Percentiles rank a stretch among this genome's conserved stretches.
phyloP scores from a whole-genome alignment of 2,113 vertebrate genomes.

The Accipiter virgatus region DNA sequence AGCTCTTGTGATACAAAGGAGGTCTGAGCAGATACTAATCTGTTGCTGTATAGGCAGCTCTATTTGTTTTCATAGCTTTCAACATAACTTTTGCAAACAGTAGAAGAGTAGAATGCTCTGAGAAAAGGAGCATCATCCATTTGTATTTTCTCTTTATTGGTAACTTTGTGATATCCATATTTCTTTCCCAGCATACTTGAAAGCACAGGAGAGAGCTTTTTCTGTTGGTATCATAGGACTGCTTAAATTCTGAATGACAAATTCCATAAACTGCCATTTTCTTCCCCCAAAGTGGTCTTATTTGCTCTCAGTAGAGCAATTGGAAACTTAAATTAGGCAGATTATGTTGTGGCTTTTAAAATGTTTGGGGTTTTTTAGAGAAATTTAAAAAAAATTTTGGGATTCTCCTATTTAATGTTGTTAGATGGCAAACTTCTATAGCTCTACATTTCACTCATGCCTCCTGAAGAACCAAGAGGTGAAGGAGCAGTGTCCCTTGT shows the following conservation, averaged over 20 bases:
- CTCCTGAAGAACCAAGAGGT: background rate
- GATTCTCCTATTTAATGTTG: background rate
- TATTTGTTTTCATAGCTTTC: background rate
- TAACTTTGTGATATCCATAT: background rate
- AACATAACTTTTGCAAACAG: background rate
- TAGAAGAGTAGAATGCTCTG: background rate
- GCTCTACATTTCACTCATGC: background rate
- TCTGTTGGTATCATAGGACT: background rate
- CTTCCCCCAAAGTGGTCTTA: background rate
- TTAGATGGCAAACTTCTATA: background rate
- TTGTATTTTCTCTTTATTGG: background rate
- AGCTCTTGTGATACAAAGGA: background rate
- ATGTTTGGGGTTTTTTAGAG: rapidly evolving
- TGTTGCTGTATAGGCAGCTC: background rate
- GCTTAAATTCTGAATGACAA: background rate
- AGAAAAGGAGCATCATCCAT: background rate
- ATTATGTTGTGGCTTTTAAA: background rate
- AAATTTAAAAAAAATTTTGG: background rate
- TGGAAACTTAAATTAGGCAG: background rate
- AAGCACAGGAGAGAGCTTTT: background rate
- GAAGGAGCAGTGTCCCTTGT: background rate
- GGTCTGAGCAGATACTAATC: background rate
- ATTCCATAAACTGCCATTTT: background rate
- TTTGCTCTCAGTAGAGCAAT: background rate
- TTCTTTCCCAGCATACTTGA: background rate